phyloP scores from a whole-genome alignment of 37 sponge, comb jelly and placozoan species.

The Theonella swinhoei region DNA sequence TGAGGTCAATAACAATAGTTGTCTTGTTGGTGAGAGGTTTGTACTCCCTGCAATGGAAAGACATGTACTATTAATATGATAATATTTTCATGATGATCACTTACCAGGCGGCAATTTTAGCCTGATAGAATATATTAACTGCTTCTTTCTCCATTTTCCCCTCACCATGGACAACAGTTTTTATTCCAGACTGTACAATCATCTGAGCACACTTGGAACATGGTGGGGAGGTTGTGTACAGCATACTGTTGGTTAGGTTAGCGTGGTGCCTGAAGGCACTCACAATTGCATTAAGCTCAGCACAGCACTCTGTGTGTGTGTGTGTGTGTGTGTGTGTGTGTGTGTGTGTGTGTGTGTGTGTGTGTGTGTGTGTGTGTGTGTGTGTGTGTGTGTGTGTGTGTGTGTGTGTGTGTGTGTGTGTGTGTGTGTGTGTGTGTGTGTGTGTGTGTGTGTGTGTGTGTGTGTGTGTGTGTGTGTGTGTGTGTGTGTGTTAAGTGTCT shows the following conservation, averaged over 20 bases:
- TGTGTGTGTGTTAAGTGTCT: no score
- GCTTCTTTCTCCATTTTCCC: neutral
- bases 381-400: no score
- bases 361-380: no score
- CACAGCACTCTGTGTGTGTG: no score
- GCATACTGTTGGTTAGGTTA: neutral
- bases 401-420: no score
- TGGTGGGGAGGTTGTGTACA: neutral
- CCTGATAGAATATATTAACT: neutral
- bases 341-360: no score
- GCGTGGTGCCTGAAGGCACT: neutral
- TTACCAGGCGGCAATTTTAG: neutral
- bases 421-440: no score
- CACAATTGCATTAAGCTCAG: neutral
- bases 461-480: no score
- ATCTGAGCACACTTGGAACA: neutral
- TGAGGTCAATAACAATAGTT: neutral
- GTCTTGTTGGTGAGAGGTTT: neutral
- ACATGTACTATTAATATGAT: no score
- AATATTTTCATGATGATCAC: no score
- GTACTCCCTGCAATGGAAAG: neutral
- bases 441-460: no score
- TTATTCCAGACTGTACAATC: neutral
- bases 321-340: no score
- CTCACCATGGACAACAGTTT: neutral